Evolutionary conservation across 2,113 vertebrate genomes (phyloP).

Genomic region (Donacobius atricapilla): DNA sequence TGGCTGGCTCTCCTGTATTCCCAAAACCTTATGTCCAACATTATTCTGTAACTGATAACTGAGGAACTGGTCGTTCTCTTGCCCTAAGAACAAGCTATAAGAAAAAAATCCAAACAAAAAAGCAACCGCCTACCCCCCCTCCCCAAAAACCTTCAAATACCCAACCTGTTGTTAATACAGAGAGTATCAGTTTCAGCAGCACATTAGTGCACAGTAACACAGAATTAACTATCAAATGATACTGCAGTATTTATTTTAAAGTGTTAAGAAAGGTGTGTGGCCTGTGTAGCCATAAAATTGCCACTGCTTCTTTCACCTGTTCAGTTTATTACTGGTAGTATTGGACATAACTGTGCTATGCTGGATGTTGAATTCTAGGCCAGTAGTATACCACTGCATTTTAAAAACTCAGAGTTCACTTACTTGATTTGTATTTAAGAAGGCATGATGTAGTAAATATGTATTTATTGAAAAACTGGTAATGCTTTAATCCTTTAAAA

Average conservation of each 20-base stretch:
- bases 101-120: background rate
- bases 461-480: background rate
- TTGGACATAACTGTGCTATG: background rate
- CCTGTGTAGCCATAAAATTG: background rate
- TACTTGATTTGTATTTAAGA: background rate
- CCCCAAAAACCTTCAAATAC: background rate
- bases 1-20: slow-evolving; percentile 24
- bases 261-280: background rate
- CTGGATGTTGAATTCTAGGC: background rate
- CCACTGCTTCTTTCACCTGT: background rate
- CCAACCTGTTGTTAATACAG: background rate
- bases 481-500: slow-evolving; percentile 9
- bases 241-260: background rate
- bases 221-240: background rate
- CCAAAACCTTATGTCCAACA: slow-evolving; percentile 37
- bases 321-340: background rate
- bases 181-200: background rate
- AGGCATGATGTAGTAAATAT: background rate
- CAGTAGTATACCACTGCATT: background rate
- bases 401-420: background rate
- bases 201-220: background rate
- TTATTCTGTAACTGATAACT: slow-evolving; percentile 20
- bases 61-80: background rate
- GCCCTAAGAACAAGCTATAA: background rate
- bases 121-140: accelerated